Evolutionary conservation across 2,113 vertebrate species (phyloP).

Genomic region (Anguilla japonica): DNA sequence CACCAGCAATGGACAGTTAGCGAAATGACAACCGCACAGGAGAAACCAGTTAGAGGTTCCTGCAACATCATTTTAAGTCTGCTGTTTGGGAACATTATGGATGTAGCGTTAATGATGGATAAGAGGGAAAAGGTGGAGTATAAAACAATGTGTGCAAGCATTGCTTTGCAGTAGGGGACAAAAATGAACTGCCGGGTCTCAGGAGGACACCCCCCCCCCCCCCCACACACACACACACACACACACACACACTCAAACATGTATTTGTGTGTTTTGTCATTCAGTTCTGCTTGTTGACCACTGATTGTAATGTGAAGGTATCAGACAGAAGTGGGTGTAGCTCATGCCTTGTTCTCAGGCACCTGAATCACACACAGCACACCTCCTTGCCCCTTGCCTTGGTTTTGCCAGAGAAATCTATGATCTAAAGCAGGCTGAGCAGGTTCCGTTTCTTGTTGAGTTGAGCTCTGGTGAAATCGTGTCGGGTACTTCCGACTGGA

Average conservation of each 20-base stretch:
- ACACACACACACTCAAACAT: background rate
- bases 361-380: background rate
- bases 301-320: background rate
- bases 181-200: no score
- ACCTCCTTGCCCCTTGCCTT: background rate
- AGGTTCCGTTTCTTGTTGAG: slow-evolving; percentile 71
- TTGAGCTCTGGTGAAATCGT: slow-evolving; percentile 82
- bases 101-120: no score
- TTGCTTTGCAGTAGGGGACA: no score
- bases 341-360: background rate
- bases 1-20: no score
- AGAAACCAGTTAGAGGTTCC: no score
- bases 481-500: slow-evolving; percentile 78
- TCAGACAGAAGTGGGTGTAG: background rate
- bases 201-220: no score
- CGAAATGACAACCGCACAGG: no score
- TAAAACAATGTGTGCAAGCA: no score
- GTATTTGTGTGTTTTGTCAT: background rate
- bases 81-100: no score
- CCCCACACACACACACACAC: no score
- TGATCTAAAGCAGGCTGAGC: slow-evolving; percentile 82
- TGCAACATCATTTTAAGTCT: no score
- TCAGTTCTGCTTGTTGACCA: background rate
- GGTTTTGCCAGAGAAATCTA: background rate
- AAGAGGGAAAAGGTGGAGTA: no score